Base-by-base conservation (phyloP, 1,140 invertebrate genomes). In the Lysiphlebus fabarum region DNA sequence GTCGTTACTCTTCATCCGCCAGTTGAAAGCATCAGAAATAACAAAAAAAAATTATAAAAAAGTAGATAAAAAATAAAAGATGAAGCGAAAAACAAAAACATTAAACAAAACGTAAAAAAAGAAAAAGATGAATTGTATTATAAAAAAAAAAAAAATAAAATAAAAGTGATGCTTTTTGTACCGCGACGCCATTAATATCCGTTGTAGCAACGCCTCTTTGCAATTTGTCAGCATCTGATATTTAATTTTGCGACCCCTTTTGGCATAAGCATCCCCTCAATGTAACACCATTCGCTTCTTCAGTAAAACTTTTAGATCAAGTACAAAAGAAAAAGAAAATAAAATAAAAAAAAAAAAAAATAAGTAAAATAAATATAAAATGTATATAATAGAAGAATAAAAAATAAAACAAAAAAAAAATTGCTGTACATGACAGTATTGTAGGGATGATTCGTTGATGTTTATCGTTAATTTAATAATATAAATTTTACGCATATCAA, bases 161-260 rank as follows among this genome's bases (percentile, higher is more conserved):
- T 62, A 61, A 68, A 70, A 72, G 73, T 72, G 76, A 73, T 70
- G 71, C 70, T 69, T 70, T 79, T 78, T 77, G 76, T 74, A 69
- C 73, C 60, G 56, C 61, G 62, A 63, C 64, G 70, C 78, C 78
- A 79, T 80, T 80, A 80, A 80, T 80, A 80, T 79, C 74, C 77
- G 76, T 79, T 80, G 71, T 69, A 66, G 72, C 67, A 75, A 78
- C 75, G 77, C 74, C 73, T 73, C 66, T 70, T 70, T 67, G 72
- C 77, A 77, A 80, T 80, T 80, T 80, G 78, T 80, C 78, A 79
- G 77, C 78, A 78, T 79, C 75, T 77, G 74, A 80, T 77, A 78
- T 80, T 80, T 80, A 78, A 78, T 79, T 80, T 78, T 69, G 70
- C 73, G 68, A 72, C 66, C 71, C 70, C 72, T 72, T 71, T 58